A percentile compares a stretch with the other conserved stretches of the same genome.
Evolutionary conservation across 2,113 vertebrate species (phyloP).

Genomic region (Pungitius pungitius): DNA sequence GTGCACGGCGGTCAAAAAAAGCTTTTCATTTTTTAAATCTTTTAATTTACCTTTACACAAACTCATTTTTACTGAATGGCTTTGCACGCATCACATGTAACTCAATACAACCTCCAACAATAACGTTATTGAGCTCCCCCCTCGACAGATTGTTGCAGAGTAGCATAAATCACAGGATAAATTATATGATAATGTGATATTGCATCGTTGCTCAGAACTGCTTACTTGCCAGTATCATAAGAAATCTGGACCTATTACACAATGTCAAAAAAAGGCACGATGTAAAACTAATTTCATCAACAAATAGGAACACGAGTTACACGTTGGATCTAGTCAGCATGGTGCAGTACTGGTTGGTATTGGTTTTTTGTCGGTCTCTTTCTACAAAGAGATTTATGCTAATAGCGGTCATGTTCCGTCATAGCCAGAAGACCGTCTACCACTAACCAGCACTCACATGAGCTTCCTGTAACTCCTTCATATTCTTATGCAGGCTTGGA

Average conservation of each 20-base stretch:
- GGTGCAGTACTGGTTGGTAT: neutral
- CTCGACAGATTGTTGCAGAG: neutral
- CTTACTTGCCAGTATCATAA: neutral
- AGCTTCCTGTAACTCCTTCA: conserved; percentile 55
- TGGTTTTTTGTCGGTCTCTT: neutral
- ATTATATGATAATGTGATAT: neutral
- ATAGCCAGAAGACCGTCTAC: neutral
- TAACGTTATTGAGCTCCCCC: too few species aligned
- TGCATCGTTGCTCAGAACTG: neutral
- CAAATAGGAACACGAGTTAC: neutral
- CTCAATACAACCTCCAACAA: neutral
- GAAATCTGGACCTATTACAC: neutral
- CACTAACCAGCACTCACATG: neutral
- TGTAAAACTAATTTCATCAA: conserved; percentile 4
- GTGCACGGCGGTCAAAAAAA: neutral
- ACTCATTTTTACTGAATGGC: neutral
- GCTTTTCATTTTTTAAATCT: neutral
- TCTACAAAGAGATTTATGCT: neutral
- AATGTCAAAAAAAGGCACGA: neutral
- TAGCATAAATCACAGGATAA: neutral
- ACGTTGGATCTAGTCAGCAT: neutral
- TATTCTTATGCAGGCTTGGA: conserved; percentile 46
- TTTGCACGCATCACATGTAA: neutral
- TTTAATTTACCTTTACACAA: neutral
- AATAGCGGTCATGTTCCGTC: neutral